Conservation (phyloP, 2,888 invertebrate species). For the Pasiphila rectangulata region DNA sequence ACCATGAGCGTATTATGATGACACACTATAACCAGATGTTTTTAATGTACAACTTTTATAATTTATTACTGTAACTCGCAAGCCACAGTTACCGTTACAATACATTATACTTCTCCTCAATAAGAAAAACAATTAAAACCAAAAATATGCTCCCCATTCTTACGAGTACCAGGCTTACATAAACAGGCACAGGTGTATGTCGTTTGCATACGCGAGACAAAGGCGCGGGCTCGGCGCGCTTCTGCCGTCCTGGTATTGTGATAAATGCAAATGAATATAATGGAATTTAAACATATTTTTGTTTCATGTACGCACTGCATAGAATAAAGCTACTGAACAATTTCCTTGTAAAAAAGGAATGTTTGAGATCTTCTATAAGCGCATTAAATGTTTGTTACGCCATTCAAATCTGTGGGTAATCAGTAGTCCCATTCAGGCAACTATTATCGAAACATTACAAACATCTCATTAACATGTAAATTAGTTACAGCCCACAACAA, state of each 20-base stretch:
- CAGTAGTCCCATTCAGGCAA: constrained; percentile 42
- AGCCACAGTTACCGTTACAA: constrained; percentile 12
- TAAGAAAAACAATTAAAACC: constrained; percentile 25
- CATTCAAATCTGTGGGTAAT: constrained; percentile 31
- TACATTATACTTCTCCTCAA: constrained; percentile 24
- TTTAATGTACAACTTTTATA: constrained; percentile 8
- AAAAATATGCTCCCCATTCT: constrained; percentile 23
- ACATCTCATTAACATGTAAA: constrained; percentile 77
- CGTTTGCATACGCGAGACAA: constrained; percentile 72
- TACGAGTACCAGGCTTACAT: constrained; percentile 58
- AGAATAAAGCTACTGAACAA: constrained; percentile 6
- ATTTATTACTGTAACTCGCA: constrained; percentile 17
- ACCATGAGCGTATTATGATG: no score
- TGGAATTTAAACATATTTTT: constrained; percentile 47
- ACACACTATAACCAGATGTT: no score
- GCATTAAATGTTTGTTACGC: constrained; percentile 6
- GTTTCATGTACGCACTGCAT: constrained; percentile 4
- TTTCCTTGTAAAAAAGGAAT: background rate
- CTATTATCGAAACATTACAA: constrained; percentile 49
- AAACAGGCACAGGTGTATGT: constrained; percentile 66
- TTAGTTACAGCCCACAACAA: constrained; percentile 73
- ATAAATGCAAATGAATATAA: constrained; percentile 69
- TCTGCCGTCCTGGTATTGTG: constrained; percentile 67
- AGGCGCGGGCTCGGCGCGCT: constrained; percentile 60
- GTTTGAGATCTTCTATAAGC: constrained; percentile 3